Evolutionary conservation across 2,113 vertebrate genomes (phyloP).

Genomic region (Notarius quadriscutis): DNA sequence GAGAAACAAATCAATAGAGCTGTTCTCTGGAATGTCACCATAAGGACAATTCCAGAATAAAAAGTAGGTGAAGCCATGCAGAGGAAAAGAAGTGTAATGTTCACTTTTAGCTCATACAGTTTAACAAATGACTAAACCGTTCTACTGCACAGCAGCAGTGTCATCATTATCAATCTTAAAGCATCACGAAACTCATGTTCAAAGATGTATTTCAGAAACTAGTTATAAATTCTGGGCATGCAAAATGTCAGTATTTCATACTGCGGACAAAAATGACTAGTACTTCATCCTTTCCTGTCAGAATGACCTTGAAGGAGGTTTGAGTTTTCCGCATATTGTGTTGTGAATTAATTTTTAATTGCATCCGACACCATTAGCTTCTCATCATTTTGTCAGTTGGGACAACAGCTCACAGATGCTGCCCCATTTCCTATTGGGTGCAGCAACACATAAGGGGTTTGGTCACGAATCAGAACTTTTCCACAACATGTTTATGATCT

Average conservation of each 20-base stretch:
- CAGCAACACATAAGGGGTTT: slow-evolving; percentile 22
- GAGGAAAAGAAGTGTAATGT: not conserved
- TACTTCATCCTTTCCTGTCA: slow-evolving; percentile 17
- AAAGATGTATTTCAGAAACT: not conserved
- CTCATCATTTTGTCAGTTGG: slow-evolving; percentile 34
- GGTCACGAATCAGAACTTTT: slow-evolving; percentile 11
- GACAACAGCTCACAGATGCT: slow-evolving; percentile 27
- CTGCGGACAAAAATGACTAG: not conserved
- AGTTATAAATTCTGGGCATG: not conserved
- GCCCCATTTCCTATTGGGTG: not conserved
- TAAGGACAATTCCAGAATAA: not conserved
- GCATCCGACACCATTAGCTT: slow-evolving; percentile 11
- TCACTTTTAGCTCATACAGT: not conserved
- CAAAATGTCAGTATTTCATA: not conserved
- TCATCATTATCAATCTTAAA: not conserved
- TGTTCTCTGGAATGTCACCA: slow-evolving; percentile 16
- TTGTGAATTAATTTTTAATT: slow-evolving; percentile 29
- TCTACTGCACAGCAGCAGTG: not conserved
- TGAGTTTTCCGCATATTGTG: not conserved
- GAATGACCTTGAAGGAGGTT: slow-evolving; percentile 20
- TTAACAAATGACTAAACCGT: not conserved
- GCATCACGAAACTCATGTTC: not conserved
- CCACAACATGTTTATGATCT: slow-evolving; percentile 25
- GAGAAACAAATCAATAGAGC: slow-evolving; percentile 24
- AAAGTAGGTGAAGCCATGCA: slow-evolving; percentile 25